Evolutionary conservation across 2,113 vertebrate genomes (phyloP).

Genomic region (Myodes glareolus): DNA sequence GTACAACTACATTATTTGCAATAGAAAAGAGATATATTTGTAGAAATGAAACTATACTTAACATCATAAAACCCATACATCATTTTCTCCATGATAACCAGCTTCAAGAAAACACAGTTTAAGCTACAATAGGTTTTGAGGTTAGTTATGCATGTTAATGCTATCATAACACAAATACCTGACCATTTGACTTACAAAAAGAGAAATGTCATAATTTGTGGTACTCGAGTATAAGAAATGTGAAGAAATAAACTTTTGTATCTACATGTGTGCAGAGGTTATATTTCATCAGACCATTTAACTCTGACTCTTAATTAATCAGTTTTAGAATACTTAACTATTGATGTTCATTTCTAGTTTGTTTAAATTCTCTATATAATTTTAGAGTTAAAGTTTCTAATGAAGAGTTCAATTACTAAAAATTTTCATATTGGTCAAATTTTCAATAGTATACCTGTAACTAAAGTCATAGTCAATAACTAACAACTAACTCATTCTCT

Average conservation of each 20-base stretch:
- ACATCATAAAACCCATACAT: not conserved
- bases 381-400: not conserved
- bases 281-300: not conserved
- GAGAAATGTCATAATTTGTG: not conserved
- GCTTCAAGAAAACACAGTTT: not conserved
- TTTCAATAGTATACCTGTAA: not conserved
- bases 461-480: not conserved
- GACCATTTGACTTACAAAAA: not conserved
- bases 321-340: not conserved
- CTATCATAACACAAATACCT: not conserved
- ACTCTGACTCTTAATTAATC: not conserved
- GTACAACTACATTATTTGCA: not conserved
- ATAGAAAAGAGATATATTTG: not conserved
- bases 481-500: too few relatives aligned
- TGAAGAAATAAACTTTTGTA: not conserved
- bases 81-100: not conserved
- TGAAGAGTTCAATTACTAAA: not conserved
- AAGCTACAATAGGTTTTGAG: not conserved
- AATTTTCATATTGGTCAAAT: not conserved
- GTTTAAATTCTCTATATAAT: not conserved
- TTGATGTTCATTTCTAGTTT: not conserved
- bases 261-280: not conserved
- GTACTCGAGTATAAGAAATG: not conserved
- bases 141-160: not conserved
- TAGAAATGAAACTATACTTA: not conserved